Evolutionary conservation across 53 echinoderm and acorn worm species (phyloP), one percentile per base, ranked within the genome.

Genomic region (Glandiceps talaboti): DNA sequence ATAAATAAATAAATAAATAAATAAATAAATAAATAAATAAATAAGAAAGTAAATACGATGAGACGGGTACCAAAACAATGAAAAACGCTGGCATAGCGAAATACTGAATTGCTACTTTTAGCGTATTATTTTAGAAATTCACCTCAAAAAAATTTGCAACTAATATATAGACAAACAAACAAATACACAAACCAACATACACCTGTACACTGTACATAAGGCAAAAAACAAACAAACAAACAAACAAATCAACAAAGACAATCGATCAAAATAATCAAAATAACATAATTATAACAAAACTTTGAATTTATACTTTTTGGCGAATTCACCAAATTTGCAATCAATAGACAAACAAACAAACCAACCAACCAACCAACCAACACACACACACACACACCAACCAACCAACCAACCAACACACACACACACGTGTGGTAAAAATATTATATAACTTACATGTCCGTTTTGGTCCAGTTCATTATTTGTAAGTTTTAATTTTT

Each of bases 401-500:
- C 20, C 64, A 45, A 45, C 6, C 64, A 45, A 45, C 6, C 6
- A 20, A 45, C 6, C 6, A 45, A 6, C 6, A 45, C 6, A 20
- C 6, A 6, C 64, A 45, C 6, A 45, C 64, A 6, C 20, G 64
- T 12, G 20, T 20, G 20, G n/a, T n/a, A n/a, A n/a, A n/a, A n/a
- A n/a, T n/a, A n/a, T n/a, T n/a, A n/a, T n/a, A 27, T 27, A 6
- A 92, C 97, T 88, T 81, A 96, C 97, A 73, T 96, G 97, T 31
- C 99, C 99, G 26, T 89, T 90, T 75, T 87, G 88, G 78, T 97
- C 99, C 76, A 91, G 80, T 64, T 93, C 91, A 78, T 96, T 97
- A 79, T 97, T 97, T 77, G 99, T 97, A 31, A 97, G 81, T 78
- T 97, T 97, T 1, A 97, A 89, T 75, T 97, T 97, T 86, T 97